Evolutionary conservation across 2,797 vertebrate species (phyloP).

Genomic region (Diglossa cyanea): DNA sequence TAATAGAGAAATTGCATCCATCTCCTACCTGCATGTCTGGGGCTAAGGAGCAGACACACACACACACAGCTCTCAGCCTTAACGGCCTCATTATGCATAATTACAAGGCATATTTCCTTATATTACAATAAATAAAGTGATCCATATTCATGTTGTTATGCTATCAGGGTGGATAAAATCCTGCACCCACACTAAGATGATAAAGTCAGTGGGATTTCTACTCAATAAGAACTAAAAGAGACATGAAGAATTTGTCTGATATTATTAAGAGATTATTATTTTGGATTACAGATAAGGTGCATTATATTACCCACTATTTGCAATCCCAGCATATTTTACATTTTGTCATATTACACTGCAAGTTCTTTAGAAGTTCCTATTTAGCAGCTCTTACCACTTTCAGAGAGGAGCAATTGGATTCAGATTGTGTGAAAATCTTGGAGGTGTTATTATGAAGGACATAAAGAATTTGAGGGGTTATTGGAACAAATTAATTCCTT

Average conservation of each 20-base stretch:
- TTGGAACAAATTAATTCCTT: background rate
- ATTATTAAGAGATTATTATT: background rate
- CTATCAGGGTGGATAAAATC: background rate
- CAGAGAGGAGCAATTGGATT: background rate
- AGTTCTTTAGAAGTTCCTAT: background rate
- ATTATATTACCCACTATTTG: background rate
- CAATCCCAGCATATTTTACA: background rate
- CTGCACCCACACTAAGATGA: background rate
- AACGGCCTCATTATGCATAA: background rate
- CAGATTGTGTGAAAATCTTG: background rate
- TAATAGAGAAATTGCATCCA: background rate
- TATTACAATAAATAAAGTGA: background rate
- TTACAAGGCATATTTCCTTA: constrained; percentile 1
- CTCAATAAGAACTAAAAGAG: background rate
- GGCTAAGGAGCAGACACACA: background rate
- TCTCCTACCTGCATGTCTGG: background rate
- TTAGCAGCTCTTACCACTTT: background rate
- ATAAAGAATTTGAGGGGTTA: background rate
- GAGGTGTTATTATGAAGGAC: background rate
- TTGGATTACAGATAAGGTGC: background rate
- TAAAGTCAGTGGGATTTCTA: background rate
- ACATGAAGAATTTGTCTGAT: background rate
- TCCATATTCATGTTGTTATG: background rate
- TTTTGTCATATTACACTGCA: background rate
- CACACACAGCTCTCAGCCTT: background rate